Base-by-base conservation (phyloP, 1,140 invertebrate species). In the Pantala flavescens region DNA sequence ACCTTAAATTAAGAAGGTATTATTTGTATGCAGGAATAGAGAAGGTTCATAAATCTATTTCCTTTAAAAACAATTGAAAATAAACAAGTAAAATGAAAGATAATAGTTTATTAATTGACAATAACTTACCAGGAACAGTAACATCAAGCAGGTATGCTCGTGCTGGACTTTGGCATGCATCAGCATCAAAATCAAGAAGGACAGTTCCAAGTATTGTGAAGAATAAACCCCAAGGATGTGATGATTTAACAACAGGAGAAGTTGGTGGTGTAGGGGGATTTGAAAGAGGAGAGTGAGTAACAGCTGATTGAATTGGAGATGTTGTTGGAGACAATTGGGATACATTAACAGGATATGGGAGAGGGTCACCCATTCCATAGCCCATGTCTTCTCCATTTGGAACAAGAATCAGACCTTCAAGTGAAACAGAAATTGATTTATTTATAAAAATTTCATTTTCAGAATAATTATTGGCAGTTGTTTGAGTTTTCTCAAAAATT, bases 201-300 rank as follows among this genome's bases (percentile, higher is more conserved):
- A 97, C 93, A 0, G 96, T 97, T 14, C 97, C 97, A 0, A 98
- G 80, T 70, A 98, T 90, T 0, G 96, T 98, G 78, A 98, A 94
- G 78, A 97, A 87, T 43, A 98, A 90, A 3, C 93, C 93, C 93
- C 93, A 95, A 0, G 91, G 89, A 81, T 94, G 93, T 21, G 49
- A 63, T 21, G 49, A 21, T 16, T 16, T 16, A 7, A 21, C 16
- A 16, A 21, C 49, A 19, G 49, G 49, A 5, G 49, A 7, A 21
- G 3, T 21, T 2, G 28, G 28, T 36, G 2, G 28, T 19, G 16
- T 21, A 14, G 49, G 49, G 12, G 49, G 49, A 36, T 36, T 36
- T 5, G 28, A 36, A 9, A 36, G 28, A 36, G 28, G 28, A 36
- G 28, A 36, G 28, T 36, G 28, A 36, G 28, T 36, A 3, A 14